Conservation (phyloP, 2,113 vertebrate genomes). For the Corydoras sp. region DNA sequence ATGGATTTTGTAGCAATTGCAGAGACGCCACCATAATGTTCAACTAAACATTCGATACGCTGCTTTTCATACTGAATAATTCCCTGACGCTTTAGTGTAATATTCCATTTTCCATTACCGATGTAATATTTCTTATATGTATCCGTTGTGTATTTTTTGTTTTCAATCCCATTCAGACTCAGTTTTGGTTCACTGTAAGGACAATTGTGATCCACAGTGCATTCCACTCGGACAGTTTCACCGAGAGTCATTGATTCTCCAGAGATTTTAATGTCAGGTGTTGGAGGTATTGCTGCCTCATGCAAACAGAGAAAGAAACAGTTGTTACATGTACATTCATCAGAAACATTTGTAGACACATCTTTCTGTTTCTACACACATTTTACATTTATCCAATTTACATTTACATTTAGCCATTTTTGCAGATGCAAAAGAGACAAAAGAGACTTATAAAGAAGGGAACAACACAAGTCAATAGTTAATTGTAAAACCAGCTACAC, state of each 20-base stretch:
- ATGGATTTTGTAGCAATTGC: not conserved
- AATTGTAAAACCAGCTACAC: too few species aligned
- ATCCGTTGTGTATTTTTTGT: rapidly evolving
- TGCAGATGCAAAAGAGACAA: too few species aligned
- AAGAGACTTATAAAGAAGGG: too few species aligned
- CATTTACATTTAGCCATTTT: too few species aligned
- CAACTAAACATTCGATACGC: slow-evolving; percentile 32
- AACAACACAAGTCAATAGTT: too few species aligned
- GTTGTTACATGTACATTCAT: not conserved
- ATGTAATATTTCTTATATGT: too few species aligned
- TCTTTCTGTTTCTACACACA: too few species aligned
- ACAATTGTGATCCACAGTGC: slow-evolving; percentile 49
- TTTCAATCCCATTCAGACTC: slow-evolving; percentile 32
- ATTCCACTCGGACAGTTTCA: slow-evolving; percentile 42
- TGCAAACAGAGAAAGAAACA: not conserved
- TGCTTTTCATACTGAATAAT: not conserved
- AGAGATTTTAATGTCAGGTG: slow-evolving; percentile 17
- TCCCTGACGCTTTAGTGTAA: not conserved
- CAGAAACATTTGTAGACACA: not conserved
- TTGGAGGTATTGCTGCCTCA: not conserved
- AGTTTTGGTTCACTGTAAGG: slow-evolving; percentile 29
- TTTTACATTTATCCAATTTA: too few species aligned
- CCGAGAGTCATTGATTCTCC: slow-evolving; percentile 34
- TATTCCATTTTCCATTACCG: not conserved
- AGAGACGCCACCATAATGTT: not conserved